Conservation (phyloP, 2,888 invertebrate species). For the Caenorhabditis sp. region DNA sequence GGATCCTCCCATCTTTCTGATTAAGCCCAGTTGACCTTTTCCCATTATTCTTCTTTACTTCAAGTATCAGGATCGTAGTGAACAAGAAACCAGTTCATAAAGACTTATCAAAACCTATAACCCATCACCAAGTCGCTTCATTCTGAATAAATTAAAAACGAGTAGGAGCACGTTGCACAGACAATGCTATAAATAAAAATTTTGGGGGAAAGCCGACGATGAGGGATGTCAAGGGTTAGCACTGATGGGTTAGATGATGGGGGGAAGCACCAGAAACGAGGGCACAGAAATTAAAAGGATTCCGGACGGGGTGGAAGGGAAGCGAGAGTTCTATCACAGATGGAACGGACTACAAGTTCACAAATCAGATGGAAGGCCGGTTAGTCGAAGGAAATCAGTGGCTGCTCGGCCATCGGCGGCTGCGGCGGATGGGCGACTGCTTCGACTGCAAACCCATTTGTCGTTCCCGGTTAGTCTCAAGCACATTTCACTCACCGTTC, state of each 20-base stretch:
- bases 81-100: constrained; percentile 2
- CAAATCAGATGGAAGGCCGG: background rate
- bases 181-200: constrained; percentile 40
- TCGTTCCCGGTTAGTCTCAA: constrained; percentile 2
- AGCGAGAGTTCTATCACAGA: constrained; percentile 24
- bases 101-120: too few relatives aligned
- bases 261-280: constrained; percentile 14
- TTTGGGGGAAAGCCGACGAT: background rate
- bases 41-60: too few relatives aligned
- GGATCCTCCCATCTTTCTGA: constrained; percentile 41
- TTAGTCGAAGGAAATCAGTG: constrained; percentile 57
- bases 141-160: constrained; percentile 22
- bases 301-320: background rate
- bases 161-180: constrained; percentile 27
- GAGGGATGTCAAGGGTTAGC: background rate
- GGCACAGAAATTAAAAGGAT: background rate
- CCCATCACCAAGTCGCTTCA: constrained; percentile 43
- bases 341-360: constrained; percentile 10
- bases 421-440: constrained; percentile 20
- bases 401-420: constrained; percentile 41
- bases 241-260: background rate
- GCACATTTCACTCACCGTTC: constrained; percentile 13
- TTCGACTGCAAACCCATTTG: constrained; percentile 20
- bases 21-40: background rate
- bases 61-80: constrained; percentile 13